phyloP scores from a whole-genome alignment of 2,113 vertebrate species.

The Butorides virescens region DNA sequence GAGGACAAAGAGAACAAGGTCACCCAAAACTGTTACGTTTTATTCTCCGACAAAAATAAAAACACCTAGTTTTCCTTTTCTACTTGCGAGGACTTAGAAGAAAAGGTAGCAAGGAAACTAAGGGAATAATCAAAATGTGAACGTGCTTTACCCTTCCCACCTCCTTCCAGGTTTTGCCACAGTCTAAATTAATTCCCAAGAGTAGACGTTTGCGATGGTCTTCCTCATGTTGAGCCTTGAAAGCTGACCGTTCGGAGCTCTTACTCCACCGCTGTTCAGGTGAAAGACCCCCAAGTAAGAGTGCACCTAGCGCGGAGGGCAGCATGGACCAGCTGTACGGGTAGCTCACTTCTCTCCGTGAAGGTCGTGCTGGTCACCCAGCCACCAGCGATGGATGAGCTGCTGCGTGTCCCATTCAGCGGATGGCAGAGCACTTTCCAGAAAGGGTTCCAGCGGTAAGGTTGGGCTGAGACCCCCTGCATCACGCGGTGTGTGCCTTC shows the following conservation, averaged over 20 bases:
- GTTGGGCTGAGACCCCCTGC: background rate
- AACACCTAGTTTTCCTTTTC: background rate
- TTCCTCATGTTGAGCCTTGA: background rate
- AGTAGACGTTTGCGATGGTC: fast-evolving
- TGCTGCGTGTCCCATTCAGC: fast-evolving
- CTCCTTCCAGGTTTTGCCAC: background rate
- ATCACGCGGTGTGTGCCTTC: background rate
- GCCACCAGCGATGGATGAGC: background rate
- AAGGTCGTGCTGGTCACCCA: background rate
- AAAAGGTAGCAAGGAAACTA: background rate
- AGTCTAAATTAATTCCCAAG: background rate
- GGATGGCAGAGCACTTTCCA: background rate
- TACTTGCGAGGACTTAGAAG: background rate
- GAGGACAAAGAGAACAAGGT: slow-evolving; percentile 29
- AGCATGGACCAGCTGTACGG: background rate
- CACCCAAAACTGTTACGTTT: background rate
- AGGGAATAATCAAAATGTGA: background rate
- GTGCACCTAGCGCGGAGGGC: background rate
- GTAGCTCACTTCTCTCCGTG: background rate
- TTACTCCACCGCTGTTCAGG: background rate
- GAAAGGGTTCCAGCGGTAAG: background rate
- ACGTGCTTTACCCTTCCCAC: background rate
- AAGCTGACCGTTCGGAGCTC: background rate
- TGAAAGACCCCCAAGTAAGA: background rate
- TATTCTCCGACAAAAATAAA: background rate